A percentile compares a stretch with the other conserved stretches of the same genome.
Conservation (phyloP, 2,797 vertebrate species). For the Dallia pectoralis region DNA sequence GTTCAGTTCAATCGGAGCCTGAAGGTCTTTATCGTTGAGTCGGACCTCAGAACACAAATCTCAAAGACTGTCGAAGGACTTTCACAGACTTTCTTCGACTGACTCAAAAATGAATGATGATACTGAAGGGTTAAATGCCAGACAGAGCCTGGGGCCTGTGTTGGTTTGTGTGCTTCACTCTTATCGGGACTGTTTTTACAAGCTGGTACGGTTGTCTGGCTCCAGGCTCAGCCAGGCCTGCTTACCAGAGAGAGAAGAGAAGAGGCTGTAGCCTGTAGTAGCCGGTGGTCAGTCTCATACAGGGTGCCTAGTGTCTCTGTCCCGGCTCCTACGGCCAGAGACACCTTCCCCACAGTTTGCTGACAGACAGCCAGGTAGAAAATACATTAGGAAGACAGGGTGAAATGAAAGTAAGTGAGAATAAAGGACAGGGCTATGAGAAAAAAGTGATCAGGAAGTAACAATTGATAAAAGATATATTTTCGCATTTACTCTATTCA, state of each 20-base stretch:
- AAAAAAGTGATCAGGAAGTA: neutral
- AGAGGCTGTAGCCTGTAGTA: constrained; percentile 59
- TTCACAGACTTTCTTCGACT: neutral
- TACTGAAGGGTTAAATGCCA: neutral
- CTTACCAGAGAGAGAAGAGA: constrained; percentile 34
- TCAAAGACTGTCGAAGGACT: neutral
- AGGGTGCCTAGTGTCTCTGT: constrained; percentile 81
- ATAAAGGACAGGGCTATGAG: constrained; percentile 19
- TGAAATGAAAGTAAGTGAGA: constrained; percentile 13
- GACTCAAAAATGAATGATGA: neutral
- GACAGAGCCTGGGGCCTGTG: neutral
- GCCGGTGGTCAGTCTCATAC: constrained; percentile 82
- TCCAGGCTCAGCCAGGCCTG: constrained; percentile 6
- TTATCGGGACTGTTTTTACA: constrained; percentile 5
- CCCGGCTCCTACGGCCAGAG: constrained; percentile 75
- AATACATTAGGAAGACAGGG: constrained; percentile 27
- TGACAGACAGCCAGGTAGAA: constrained; percentile 48
- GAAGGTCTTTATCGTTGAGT: neutral
- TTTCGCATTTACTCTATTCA: too few species aligned
- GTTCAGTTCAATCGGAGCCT: neutral
- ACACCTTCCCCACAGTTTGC: constrained; percentile 83
- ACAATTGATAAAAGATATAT: neutral
- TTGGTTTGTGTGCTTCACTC: neutral
- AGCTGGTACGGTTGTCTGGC: constrained; percentile 1
- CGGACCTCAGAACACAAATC: neutral